These are phyloP conservation scores for Stictonetta naevosa DNA, from an alignment of 2,113 vertebrate species.

Conservation along the genomic window DNA sequence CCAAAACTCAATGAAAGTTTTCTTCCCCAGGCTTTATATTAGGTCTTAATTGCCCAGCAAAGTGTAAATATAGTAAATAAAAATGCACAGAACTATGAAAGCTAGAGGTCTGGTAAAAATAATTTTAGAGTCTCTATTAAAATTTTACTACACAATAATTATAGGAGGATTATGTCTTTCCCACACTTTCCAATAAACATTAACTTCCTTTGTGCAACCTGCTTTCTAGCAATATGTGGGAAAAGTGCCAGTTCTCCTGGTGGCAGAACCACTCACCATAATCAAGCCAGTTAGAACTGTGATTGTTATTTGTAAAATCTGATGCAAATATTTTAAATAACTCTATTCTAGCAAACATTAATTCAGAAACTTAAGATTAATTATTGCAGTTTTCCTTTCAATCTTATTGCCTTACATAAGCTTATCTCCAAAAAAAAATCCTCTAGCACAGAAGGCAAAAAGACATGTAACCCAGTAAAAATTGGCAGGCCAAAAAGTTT, in stretches of 20 bases:
- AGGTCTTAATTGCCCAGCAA: not conserved
- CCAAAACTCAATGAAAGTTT: not conserved
- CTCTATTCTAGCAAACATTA: slow-evolving; percentile 3
- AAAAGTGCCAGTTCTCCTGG: slow-evolving; percentile 2
- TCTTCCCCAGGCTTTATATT: not conserved
- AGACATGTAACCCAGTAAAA: slow-evolving; percentile 63
- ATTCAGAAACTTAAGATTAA: not conserved
- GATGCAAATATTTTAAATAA: slow-evolving; percentile 20
- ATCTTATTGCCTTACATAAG: slow-evolving; percentile 14
- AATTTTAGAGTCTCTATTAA: not conserved
- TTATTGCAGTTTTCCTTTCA: slow-evolving; percentile 58
- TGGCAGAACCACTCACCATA: not conserved
- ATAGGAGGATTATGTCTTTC: not conserved
- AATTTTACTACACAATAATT: slow-evolving; percentile 10
- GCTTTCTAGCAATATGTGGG: slow-evolving; percentile 8
- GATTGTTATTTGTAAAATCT: slow-evolving; percentile 27
- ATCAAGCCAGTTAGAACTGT: not conserved
- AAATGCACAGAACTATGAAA: not conserved
- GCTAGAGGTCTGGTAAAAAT: not conserved
- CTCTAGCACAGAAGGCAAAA: slow-evolving; percentile 31
- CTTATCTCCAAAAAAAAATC: slow-evolving; percentile 2
- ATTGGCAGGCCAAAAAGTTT: slow-evolving; percentile 66
- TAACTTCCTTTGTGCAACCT: slow-evolving; percentile 23
- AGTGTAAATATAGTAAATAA: not conserved
- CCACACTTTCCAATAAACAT: slow-evolving; percentile 26